Evolutionary conservation across 2,888 invertebrate species (phyloP).

Genomic region (Seira musarum): DNA sequence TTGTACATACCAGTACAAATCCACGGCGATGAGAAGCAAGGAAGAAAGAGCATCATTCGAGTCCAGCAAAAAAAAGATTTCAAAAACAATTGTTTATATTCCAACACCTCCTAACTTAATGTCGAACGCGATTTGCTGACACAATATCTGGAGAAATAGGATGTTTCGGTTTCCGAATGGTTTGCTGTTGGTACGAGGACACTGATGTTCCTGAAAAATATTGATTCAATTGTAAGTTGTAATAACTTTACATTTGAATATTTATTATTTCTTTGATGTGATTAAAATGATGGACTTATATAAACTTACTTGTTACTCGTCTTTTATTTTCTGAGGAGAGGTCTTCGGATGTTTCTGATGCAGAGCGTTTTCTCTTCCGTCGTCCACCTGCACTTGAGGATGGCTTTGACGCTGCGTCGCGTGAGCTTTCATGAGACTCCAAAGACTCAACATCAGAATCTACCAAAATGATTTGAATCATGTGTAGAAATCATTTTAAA

Average conservation of each 20-base stretch:
- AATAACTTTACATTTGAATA: neutral
- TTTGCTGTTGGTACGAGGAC: constrained; percentile 17
- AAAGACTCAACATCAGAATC: constrained; percentile 50
- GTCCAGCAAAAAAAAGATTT: too few relatives aligned
- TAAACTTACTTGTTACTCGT: constrained; percentile 34
- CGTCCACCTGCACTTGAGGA: neutral
- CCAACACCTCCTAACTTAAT: too few relatives aligned
- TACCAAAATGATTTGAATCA: neutral
- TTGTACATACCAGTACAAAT: too few relatives aligned
- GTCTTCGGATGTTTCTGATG: constrained; percentile 47
- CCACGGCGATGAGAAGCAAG: too few relatives aligned
- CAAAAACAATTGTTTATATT: too few relatives aligned
- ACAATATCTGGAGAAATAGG: constrained; percentile 51
- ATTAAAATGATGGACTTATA: neutral
- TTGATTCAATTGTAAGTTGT: too few relatives aligned
- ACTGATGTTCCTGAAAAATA: constrained; percentile 40
- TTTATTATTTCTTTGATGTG: neutral
- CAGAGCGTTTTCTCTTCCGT: constrained; percentile 40
- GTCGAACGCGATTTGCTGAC: constrained; percentile 34
- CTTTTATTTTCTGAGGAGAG: constrained; percentile 36
- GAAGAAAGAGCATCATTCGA: too few relatives aligned
- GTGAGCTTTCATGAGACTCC: constrained; percentile 39
- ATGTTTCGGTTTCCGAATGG: constrained; percentile 28
- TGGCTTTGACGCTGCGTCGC: constrained; percentile 21
- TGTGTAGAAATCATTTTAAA: too few relatives aligned